A percentile compares a stretch with the other conserved stretches of the same genome.
Conservation (phyloP, 2,888 invertebrate species). For the Arge pagana region DNA sequence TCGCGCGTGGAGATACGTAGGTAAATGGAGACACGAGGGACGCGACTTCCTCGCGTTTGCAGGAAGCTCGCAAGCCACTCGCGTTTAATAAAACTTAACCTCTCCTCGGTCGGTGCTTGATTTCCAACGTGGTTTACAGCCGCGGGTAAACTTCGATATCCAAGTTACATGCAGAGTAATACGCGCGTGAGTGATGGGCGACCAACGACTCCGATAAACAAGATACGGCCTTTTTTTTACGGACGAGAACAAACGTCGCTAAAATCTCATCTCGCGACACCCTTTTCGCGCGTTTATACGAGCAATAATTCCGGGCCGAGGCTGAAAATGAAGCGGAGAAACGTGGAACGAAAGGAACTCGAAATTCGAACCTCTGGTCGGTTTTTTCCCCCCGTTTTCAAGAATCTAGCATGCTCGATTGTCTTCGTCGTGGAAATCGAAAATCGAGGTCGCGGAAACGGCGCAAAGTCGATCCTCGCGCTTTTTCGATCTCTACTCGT, state of each 20-base stretch:
- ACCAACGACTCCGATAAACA: slow-evolving; percentile 14
- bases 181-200: background rate
- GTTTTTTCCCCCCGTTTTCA: too few relatives aligned
- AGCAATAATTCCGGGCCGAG: too few relatives aligned
- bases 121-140: slow-evolving; percentile 4
- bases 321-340: too few relatives aligned
- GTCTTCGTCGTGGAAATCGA: too few relatives aligned
- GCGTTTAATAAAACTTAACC: slow-evolving; percentile 17
- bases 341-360: too few relatives aligned
- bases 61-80: background rate
- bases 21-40: too few relatives aligned
- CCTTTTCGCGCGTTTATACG: slow-evolving; percentile 3
- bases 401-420: too few relatives aligned
- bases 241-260: slow-evolving; percentile 7
- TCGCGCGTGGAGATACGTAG: too few relatives aligned
- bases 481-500: too few relatives aligned
- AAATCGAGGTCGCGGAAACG: too few relatives aligned
- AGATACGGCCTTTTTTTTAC: slow-evolving; percentile 16
- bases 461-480: too few relatives aligned
- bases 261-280: slow-evolving; percentile 4
- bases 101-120: background rate
- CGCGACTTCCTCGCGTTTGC: slow-evolving; percentile 14
- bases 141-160: slow-evolving; percentile 13
- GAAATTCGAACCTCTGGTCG: too few relatives aligned
- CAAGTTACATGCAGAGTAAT: slow-evolving; percentile 15